Conservation (phyloP, 92 coral and sea anemone genomes). For the Epizoanthus rinbou region DNA sequence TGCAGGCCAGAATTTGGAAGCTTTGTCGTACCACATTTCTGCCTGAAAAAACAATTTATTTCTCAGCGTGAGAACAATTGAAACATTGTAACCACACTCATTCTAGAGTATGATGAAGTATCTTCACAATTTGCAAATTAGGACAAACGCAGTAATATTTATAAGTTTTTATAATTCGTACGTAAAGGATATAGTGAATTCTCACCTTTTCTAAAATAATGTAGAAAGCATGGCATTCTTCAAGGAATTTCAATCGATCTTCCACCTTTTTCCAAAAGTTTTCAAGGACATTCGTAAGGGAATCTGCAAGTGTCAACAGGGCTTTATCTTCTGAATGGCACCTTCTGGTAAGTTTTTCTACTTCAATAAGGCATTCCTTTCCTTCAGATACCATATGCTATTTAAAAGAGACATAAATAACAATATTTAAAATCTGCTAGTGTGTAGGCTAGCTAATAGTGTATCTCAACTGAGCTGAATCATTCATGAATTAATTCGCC, state of each 20-base stretch:
- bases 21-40: constrained; percentile 79
- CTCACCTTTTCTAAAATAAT: constrained; percentile 72
- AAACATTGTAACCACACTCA: neutral
- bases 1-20: constrained; percentile 76
- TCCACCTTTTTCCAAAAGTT: constrained; percentile 72
- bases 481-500: too few relatives aligned
- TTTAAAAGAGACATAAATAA: neutral
- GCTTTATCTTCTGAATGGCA: constrained; percentile 64
- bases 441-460: too few relatives aligned
- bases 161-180: neutral
- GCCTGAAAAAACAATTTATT: constrained; percentile 57
- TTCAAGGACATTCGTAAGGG: constrained; percentile 50
- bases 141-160: too few relatives aligned
- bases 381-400: constrained; percentile 72
- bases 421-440: neutral
- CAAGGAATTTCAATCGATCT: constrained; percentile 55
- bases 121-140: too few relatives aligned
- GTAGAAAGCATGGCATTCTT: constrained; percentile 63
- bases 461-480: too few relatives aligned
- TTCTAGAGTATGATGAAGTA: too few relatives aligned
- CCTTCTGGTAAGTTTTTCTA: constrained; percentile 50
- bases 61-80: neutral
- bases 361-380: constrained; percentile 59
- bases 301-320: constrained; percentile 63
- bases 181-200: too few relatives aligned